phyloP scores from a whole-genome alignment of 2,113 vertebrate genomes.

The Corvus cornix region DNA sequence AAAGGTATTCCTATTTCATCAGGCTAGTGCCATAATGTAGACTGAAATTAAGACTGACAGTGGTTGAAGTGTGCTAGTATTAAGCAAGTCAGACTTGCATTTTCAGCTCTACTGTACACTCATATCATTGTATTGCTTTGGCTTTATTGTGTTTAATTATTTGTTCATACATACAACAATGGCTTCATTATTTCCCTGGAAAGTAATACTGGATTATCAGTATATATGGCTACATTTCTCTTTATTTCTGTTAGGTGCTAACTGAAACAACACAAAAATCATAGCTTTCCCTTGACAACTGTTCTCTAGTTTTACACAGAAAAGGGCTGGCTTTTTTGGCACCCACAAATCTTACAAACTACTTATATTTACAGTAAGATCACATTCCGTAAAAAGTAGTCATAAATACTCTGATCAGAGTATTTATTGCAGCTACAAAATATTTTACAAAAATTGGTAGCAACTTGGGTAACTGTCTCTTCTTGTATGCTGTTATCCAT shows the following conservation, averaged over 20 bases:
- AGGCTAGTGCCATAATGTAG: not conserved
- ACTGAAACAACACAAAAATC: not conserved
- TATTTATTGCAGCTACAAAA: slow-evolving; percentile 6
- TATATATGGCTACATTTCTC: not conserved
- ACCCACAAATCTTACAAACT: not conserved
- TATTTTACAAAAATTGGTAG: not conserved
- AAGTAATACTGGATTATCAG: not conserved
- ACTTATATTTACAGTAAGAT: slow-evolving; percentile 1
- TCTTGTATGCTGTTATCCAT: not conserved
- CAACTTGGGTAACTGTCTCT: not conserved
- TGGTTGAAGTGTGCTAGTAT: not conserved
- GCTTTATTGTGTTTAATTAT: not conserved
- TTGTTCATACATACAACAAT: not conserved
- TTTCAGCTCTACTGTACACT: not conserved
- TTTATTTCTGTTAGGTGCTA: not conserved
- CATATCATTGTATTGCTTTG: not conserved
- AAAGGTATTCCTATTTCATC: not conserved
- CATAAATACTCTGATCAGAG: slow-evolving; percentile 3
- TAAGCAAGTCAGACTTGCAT: not conserved
- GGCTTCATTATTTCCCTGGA: not conserved
- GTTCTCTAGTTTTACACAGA: not conserved
- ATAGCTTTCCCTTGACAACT: not conserved
- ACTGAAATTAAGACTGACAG: not conserved
- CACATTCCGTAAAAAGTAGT: not conserved
- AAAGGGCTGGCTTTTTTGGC: not conserved